Percentiles rank a stretch among this genome's conserved stretches.
Conservation (phyloP, 2,797 vertebrate species). For the Morus bassanus region DNA sequence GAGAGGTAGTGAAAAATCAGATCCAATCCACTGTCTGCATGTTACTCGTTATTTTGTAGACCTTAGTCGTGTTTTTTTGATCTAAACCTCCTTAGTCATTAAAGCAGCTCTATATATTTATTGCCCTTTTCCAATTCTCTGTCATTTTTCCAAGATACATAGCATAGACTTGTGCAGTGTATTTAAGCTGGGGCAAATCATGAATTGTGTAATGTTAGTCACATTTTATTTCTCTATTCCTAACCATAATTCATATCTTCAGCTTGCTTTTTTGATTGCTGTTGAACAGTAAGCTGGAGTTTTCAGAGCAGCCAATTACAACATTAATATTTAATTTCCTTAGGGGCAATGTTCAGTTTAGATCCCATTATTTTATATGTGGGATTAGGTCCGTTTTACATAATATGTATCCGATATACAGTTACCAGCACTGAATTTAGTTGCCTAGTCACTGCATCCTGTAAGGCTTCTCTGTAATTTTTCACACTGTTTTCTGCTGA, state of each 20-base stretch:
- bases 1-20: not conserved
- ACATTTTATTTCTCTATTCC: not conserved
- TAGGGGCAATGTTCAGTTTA: not conserved
- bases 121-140: not conserved
- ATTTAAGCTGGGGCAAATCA: not conserved
- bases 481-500: not conserved
- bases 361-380: not conserved
- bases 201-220: not conserved
- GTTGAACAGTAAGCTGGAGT: not conserved
- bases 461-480: not conserved
- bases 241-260: not conserved
- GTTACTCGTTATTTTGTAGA: not conserved
- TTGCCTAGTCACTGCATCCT: not conserved
- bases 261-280: not conserved
- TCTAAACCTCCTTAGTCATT: not conserved
- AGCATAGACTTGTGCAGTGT: not conserved
- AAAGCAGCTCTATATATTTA: not conserved
- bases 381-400: not conserved
- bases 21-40: not conserved
- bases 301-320: not conserved
- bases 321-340: not conserved
- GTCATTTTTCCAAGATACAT: not conserved
- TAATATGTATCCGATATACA: not conserved
- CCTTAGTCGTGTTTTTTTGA: not conserved
- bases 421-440: not conserved